These are phyloP conservation scores for Theretra japonica DNA, from an alignment of 2,888 invertebrate species.

Conservation along the genomic window DNA sequence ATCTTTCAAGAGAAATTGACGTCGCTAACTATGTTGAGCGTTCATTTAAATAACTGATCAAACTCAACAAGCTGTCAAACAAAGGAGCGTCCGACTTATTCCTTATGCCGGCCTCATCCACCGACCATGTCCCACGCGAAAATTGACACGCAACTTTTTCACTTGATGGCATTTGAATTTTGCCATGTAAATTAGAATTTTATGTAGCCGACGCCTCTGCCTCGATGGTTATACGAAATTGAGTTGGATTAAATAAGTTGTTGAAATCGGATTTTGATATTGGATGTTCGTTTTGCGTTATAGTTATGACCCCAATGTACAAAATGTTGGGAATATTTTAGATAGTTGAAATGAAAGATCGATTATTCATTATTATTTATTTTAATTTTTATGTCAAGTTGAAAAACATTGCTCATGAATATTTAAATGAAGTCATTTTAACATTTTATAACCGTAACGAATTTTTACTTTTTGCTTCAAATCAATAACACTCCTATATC, in stretches of 20 bases:
- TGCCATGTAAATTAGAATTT: conserved; percentile 20
- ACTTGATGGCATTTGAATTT: conserved; percentile 54
- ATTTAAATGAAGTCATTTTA: no score
- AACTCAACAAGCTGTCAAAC: conserved; percentile 68
- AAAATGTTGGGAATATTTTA: background rate
- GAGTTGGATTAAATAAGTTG: conserved; percentile 1
- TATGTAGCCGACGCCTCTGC: background rate
- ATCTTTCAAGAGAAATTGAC: conserved; percentile 68
- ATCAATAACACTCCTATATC: no score
- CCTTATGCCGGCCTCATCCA: conserved; percentile 64
- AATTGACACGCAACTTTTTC: conserved; percentile 55
- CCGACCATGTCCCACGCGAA: conserved; percentile 60
- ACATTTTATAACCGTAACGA: no score
- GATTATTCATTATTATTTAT: no score
- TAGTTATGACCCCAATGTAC: background rate
- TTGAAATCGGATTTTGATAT: conserved; percentile 5
- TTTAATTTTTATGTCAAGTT: no score
- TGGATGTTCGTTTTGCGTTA: background rate
- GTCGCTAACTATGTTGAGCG: conserved; percentile 66
- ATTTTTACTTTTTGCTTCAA: no score
- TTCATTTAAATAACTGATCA: conserved; percentile 79
- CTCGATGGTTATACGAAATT: conserved; percentile 18
- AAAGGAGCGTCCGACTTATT: conserved; percentile 65
- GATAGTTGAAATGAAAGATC: background rate
- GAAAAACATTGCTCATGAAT: no score